Conservation (phyloP, 2,888 invertebrate genomes). For the Toxonevra muliebris region DNA sequence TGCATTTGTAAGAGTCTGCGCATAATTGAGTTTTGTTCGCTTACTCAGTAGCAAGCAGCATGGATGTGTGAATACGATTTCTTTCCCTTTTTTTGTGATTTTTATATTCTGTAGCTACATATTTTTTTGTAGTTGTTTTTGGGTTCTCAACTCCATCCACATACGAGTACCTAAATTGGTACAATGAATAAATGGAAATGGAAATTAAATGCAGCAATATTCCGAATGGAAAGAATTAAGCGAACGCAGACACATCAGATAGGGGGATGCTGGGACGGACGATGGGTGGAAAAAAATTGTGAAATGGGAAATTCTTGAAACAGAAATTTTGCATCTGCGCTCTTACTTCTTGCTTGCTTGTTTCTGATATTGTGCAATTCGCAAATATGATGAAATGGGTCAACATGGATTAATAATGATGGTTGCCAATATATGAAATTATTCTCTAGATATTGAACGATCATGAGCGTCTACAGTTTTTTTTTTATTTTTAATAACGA, state of each 20-base stretch:
- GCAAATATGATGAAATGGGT: not conserved
- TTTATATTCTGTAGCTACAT: too few species aligned
- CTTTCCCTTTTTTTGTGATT: too few species aligned
- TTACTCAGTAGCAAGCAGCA: not conserved
- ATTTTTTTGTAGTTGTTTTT: too few species aligned
- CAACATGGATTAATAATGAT: too few species aligned
- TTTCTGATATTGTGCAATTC: not conserved
- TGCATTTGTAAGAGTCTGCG: not conserved
- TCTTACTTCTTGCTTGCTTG: not conserved
- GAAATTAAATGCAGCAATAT: conserved; percentile 14
- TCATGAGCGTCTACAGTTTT: too few species aligned
- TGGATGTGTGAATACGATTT: too few species aligned
- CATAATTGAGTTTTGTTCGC: not conserved
- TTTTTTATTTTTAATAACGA: too few species aligned
- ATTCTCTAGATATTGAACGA: too few species aligned
- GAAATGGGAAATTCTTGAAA: conserved; percentile 13
- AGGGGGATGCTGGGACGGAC: not conserved
- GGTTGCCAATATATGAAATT: too few species aligned
- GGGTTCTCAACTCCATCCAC: not conserved
- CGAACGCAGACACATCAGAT: too few species aligned
- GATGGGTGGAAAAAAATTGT: not conserved
- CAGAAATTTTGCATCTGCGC: conserved; percentile 10
- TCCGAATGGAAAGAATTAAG: too few species aligned
- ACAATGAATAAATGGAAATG: conserved; percentile 17
- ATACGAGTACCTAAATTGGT: conserved; percentile 8